These are phyloP conservation scores for Tauraco hartlaubi DNA, from an alignment of 2,797 vertebrate species.

Conservation along the genomic window DNA sequence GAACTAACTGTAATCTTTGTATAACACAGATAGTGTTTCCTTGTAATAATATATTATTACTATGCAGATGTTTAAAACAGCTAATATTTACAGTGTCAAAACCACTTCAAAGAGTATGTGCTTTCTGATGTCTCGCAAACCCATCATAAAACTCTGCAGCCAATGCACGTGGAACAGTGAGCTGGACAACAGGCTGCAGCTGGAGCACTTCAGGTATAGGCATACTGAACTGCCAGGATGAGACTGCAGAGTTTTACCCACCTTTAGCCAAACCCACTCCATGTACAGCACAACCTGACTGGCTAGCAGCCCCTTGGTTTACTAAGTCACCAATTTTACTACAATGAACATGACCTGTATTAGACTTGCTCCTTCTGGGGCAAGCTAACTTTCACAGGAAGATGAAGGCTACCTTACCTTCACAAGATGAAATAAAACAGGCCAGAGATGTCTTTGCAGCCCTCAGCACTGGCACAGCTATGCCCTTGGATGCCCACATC, in stretches of 20 bases:
- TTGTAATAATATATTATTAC: not conserved
- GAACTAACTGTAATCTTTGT: not conserved
- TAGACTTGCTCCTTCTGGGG: not conserved
- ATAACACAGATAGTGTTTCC: not conserved
- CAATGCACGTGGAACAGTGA: not conserved
- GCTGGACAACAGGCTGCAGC: not conserved
- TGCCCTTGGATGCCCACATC: not conserved
- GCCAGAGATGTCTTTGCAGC: not conserved
- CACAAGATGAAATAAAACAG: not conserved
- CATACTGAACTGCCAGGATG: not conserved
- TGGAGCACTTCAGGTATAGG: not conserved
- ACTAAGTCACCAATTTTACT: not conserved
- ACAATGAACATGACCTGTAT: fast-evolving
- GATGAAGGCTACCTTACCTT: not conserved
- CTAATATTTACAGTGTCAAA: not conserved
- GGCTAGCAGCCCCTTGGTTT: not conserved
- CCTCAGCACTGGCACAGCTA: not conserved
- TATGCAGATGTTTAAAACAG: not conserved
- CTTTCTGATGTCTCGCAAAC: fast-evolving
- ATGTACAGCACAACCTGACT: not conserved
- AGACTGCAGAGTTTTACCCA: not conserved
- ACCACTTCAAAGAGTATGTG: not conserved
- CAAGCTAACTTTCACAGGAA: not conserved
- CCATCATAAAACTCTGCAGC: not conserved
- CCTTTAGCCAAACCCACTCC: not conserved